Base-by-base conservation (phyloP, 2,113 vertebrate species). In the Cynocephalus volans region DNA sequence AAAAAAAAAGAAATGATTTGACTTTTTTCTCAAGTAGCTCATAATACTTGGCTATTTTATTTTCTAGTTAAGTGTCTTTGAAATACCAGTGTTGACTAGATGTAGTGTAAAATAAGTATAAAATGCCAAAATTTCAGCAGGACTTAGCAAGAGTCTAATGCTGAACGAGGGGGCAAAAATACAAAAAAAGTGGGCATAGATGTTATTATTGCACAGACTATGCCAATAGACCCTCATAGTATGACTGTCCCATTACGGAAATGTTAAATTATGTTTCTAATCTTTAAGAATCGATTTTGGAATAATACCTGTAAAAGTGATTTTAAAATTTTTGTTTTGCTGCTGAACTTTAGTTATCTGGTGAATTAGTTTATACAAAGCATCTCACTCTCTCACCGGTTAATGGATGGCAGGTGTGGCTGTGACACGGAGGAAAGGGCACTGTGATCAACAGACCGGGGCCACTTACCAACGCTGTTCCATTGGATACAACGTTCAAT, bases 301-400 rank as follows among this genome's bases (percentile, higher is more conserved):
- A 52, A 33, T n/a, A 89, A 3, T 50, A 9, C 10, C 18, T 52
- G 17, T 87, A 75, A 67, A 81, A 84, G 1, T 80, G 8, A 84
- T 54, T 97, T 88, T 94, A 69, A 82, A 12, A n/a, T 21, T 56
- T 91, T 89, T 89, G 54, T 82, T 92, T 93, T 90, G 9, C 9
- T 92, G n/a, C 31, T 87, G 72, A 90, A 90, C 36, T 50, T 58
- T 9, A 67, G n/a, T 50, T 93, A 33, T 52, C 36, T 91, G 56
- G 17, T 26, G 80, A 89, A 73, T 77, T 28, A 65, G 80, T 64
- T 62, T 67, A 14, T 28, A 18, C 0, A 3, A 73, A 60, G 3
- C 9, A 14, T 36, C 11, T 56, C 28, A 21, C 67, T 45, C 23
- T 10, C 28, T 24, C 67, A 15, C 6, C 17, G 45, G 23, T 31